A percentile compares a stretch with the other conserved stretches of the same genome.
Conservation (phyloP, 2,797 vertebrate genomes). For the Rhadinocentrus ornatus region DNA sequence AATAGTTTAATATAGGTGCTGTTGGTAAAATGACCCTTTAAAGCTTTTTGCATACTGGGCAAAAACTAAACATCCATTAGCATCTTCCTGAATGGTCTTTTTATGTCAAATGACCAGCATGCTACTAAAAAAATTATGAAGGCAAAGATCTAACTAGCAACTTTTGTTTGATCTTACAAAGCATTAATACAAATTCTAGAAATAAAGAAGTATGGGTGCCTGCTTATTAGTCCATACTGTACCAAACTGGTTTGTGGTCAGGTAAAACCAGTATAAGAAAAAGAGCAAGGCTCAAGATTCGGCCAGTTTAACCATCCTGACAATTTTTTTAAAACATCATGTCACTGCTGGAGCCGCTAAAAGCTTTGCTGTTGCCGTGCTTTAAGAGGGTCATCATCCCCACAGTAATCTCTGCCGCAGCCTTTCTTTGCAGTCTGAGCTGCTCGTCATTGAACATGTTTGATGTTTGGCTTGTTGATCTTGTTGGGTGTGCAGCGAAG, state of each 20-base stretch:
- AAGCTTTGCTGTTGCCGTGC: conserved; percentile 19
- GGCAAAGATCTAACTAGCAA: background rate
- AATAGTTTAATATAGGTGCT: background rate
- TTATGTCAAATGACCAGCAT: conserved; percentile 1
- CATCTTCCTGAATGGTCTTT: background rate
- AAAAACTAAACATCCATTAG: conserved; percentile 1
- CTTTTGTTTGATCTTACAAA: background rate
- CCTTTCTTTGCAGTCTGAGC: conserved; percentile 18
- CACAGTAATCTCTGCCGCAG: conserved; percentile 21
- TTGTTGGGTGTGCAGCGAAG: conserved; percentile 13
- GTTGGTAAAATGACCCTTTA: background rate
- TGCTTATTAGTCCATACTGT: background rate
- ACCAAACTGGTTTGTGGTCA: background rate
- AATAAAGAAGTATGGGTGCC: background rate
- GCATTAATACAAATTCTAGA: background rate
- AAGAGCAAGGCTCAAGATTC: conserved; percentile 12
- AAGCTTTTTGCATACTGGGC: background rate
- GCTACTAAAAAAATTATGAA: conserved; percentile 9
- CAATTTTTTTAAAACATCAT: conserved; percentile 19
- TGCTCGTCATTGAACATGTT: conserved; percentile 42
- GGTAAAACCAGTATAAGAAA: conserved; percentile 1
- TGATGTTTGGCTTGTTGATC: conserved; percentile 50
- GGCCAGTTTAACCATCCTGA: conserved; percentile 5
- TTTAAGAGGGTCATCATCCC: conserved; percentile 29
- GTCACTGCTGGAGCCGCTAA: conserved; percentile 8